phyloP scores from a whole-genome alignment of 2,888 invertebrate genomes.

The Elgonia sp. region DNA sequence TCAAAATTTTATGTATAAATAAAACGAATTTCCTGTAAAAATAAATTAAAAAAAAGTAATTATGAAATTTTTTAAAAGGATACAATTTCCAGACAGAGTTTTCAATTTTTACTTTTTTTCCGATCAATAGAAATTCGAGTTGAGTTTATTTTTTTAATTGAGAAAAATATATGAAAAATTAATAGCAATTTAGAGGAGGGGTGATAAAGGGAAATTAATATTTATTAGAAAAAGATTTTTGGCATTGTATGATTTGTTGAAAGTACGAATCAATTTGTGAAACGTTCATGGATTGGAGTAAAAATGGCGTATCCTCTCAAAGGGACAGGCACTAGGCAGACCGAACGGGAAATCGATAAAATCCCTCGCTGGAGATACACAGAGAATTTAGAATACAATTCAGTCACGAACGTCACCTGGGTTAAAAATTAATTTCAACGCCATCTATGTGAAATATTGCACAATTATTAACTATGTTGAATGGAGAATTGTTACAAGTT shows the following conservation, averaged over 20 bases:
- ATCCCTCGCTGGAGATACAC: conserved; percentile 71
- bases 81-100: no score
- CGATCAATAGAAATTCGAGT: no score
- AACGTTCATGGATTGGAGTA: conserved; percentile 65
- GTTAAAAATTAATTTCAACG: conserved; percentile 60
- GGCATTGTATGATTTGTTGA: conserved; percentile 5
- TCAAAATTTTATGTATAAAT: no score
- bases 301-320: conserved; percentile 75
- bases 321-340: conserved; percentile 71
- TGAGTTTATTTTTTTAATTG: no score
- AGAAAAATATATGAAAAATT: no score
- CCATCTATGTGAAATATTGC: conserved; percentile 32
- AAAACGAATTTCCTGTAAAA: no score
- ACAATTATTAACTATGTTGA: not conserved
- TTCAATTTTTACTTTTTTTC: no score
- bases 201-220: no score
- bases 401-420: conserved; percentile 61
- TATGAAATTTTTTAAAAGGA: no score
- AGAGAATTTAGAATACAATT: conserved; percentile 66
- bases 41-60: no score
- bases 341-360: conserved; percentile 72
- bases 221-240: no score
- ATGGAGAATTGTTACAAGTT: not conserved
- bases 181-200: no score
- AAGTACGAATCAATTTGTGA: conserved; percentile 52